Evolutionary conservation across 2,888 invertebrate genomes (phyloP), one percentile per base, ranked within the genome.

Genomic region (Deroplatys truncata): DNA sequence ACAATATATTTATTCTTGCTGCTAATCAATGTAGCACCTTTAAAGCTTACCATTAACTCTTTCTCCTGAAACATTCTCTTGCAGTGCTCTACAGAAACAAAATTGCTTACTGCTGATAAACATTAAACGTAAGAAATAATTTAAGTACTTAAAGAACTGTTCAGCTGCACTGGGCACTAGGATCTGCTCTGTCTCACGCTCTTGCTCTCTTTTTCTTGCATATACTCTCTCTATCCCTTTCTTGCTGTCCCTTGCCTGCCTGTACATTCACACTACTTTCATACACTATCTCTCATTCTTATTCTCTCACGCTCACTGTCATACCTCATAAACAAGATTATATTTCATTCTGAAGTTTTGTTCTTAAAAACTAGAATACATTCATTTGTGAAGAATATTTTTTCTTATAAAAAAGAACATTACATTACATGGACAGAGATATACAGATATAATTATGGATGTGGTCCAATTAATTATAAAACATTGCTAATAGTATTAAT

Each of bases 391-490:
- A 89, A 85, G 29, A 85, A 85, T 82, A 35, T 28, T 72, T 72
- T 49, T 82, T 28, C 82, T 82, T 82, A 85, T 85, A 82, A 89
- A 88, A 72, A 89, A 82, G 82, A 89, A 89, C 84, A 82, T 43
- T 82, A 28, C 43, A 85, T n/a, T 85, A 85, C 43, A 82, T 43
- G 85, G 84, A 89, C 82, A 85, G 43, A 82, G 89, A 85, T 85
- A 89, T 82, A 85, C 35, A 89, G 43, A 89, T n/a, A 85, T 82
- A 87, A 83, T 87, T 28, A 83, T 86, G 84, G 88, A 86, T 85
- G 88, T 90, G 88, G 90, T 90, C 90, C 88, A 88, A 83, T 85
- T 88, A 89, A 84, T 88, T 86, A 90, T 85, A 88, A 85, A 88
- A 88, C 84, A 85, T 82, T 84, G 31, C 85, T 72, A 85, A 88